Evolutionary conservation across 2,113 vertebrate species (phyloP), one percentile per base, ranked within the genome.

Genomic region (Corythoichthys haematopterus): DNA sequence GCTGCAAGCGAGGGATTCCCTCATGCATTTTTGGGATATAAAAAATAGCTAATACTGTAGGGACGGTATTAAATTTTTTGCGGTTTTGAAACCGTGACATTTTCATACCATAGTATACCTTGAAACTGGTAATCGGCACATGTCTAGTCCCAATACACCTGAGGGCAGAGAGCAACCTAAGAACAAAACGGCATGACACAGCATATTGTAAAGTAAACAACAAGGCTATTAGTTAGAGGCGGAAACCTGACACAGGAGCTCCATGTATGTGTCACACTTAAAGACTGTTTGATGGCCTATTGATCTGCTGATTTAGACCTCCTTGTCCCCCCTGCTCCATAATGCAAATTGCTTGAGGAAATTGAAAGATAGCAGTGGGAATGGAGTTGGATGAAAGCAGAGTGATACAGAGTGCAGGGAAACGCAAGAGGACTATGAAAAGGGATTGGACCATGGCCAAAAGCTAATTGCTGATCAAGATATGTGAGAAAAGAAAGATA

Each of bases 131-230:
- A 28, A 28, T 28, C 20, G 20, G 20, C 20, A 28, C 20, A 28
- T 28, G 20, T 28, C 20, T 28, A 28, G 85, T 86, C 87, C 88
- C 84, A 28, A 84, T 87, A 86, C 85, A 87, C 88, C 73, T 77
- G 51, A 86, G 85, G 80, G 85, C 73, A 78, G 51, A 86, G 85
- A 79, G 86, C 45, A 78, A 75, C 65, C 74, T 82, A 92, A 93
- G 91, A 92, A 55, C 47, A 71, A 89, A 93, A 91, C 91, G 78
- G 70, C 80, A 81, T 79, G 85, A 92, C 91, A 90, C 78, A 88
- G 87, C 87, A 89, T 86, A 78, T 88, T 89, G 93, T 91, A 92
- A 91, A 88, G 88, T 90, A 93, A 94, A 93, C 93, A 94, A 93
- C 93, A 92, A 79, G 85, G 63, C 87, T 93, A 87, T 91, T 90